These are phyloP conservation scores for Rhyacophila evoluta DNA, from an alignment of 2,888 invertebrate species.

Conservation along the genomic window DNA sequence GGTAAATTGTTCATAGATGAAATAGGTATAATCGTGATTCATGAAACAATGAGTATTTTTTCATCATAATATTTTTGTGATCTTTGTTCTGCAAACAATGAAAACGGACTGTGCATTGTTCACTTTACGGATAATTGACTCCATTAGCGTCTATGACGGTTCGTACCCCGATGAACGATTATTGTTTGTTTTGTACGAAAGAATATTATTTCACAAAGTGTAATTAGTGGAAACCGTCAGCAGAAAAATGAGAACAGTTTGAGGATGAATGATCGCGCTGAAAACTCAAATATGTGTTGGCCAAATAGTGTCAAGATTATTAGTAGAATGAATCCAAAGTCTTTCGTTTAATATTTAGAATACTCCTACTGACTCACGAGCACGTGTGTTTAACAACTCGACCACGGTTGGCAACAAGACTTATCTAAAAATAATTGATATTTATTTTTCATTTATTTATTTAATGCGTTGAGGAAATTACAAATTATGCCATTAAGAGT, in stretches of 20 bases:
- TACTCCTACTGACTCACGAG: no score
- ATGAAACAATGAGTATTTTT: constrained; percentile 1
- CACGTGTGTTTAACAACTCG: no score
- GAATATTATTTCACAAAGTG: neutral
- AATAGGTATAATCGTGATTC: neutral
- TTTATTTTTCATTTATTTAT: no score
- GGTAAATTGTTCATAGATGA: neutral
- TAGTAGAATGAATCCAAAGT: no score
- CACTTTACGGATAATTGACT: constrained; percentile 22
- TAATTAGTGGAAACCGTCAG: constrained; percentile 1
- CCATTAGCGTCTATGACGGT: constrained; percentile 2
- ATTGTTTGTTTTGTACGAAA: constrained; percentile 5
- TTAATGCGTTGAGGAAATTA: no score
- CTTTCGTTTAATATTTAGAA: no score
- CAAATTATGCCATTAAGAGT: no score
- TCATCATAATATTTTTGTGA: neutral
- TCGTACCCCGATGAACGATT: constrained; percentile 2
- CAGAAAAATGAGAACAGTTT: constrained; percentile 4
- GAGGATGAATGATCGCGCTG: neutral
- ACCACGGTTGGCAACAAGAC: no score
- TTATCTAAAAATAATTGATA: no score
- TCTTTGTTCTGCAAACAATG: constrained; percentile 5
- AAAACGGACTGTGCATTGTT: neutral
- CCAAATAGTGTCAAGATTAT: no score
- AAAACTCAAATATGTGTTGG: no score